Evolutionary conservation across 2,113 vertebrate genomes (phyloP).

Genomic region (Ageneiosus marmoratus): DNA sequence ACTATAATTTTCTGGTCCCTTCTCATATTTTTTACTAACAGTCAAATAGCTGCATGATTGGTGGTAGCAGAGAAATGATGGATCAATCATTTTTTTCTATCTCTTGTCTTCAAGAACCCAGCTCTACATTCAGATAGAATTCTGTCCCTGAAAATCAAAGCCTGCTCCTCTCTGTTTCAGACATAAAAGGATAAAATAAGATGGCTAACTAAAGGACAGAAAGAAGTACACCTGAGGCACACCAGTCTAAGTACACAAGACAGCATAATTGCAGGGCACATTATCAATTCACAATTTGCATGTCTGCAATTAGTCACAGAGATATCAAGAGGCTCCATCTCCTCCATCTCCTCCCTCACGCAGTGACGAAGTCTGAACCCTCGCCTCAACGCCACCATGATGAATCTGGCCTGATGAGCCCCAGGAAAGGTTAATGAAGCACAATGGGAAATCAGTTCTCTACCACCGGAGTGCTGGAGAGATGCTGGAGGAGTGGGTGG

Average conservation of each 20-base stretch:
- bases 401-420: conserved; percentile 56
- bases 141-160: conserved; percentile 6
- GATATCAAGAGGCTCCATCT: conserved; percentile 46
- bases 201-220: not conserved
- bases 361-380: conserved; percentile 8
- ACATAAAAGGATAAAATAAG: not conserved
- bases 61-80: conserved; percentile 3
- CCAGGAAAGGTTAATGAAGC: conserved; percentile 57
- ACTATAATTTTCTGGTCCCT: not conserved
- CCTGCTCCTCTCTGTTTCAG: not conserved
- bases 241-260: not conserved
- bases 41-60: conserved; percentile 9
- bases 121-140: not conserved
- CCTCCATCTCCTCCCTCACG: conserved; percentile 31
- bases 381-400: conserved; percentile 28
- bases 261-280: conserved; percentile 39
- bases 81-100: conserved; percentile 37
- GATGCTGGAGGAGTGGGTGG: conserved; percentile 50
- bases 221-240: conserved; percentile 27
- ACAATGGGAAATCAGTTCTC: conserved; percentile 58
- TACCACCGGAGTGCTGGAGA: conserved; percentile 34
- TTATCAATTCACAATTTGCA: conserved; percentile 48
- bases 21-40: not conserved
- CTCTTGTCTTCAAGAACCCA: conserved; percentile 25
- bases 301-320: conserved; percentile 45